Conservation (phyloP, 2,888 invertebrate species). For the Flabesymbios commensalis region DNA sequence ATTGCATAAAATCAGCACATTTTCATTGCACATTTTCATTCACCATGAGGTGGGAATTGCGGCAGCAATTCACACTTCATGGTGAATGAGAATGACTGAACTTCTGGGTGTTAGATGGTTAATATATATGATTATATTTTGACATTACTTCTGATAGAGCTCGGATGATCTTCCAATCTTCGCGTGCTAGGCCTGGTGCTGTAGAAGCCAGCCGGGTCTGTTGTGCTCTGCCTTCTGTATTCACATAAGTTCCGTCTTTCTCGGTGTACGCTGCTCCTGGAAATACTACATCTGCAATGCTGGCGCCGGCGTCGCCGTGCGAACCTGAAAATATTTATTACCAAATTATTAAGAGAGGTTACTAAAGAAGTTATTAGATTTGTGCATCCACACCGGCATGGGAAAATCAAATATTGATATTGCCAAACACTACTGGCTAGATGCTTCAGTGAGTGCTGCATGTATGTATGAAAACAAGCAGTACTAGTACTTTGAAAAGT, state of each 20-base stretch:
- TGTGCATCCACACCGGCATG: not conserved
- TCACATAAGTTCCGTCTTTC: slow-evolving; percentile 95
- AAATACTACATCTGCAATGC: slow-evolving; percentile 87
- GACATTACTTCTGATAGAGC: slow-evolving; percentile 93
- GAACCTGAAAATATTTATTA: slow-evolving; percentile 24
- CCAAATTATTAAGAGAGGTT: not conserved
- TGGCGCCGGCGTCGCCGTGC: slow-evolving; percentile 93
- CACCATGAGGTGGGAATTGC: too few relatives aligned
- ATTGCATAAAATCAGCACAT: too few relatives aligned
- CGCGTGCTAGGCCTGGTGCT: slow-evolving; percentile 89
- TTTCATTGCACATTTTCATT: too few relatives aligned
- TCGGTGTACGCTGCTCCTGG: slow-evolving; percentile 98
- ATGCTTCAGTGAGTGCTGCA: not conserved
- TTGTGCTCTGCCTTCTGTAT: slow-evolving; percentile 93
- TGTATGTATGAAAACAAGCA: not conserved
- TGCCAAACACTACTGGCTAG: too few relatives aligned
- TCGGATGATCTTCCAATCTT: slow-evolving; percentile 98
- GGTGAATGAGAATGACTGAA: too few relatives aligned
- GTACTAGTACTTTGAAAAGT: too few relatives aligned
- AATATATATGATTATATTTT: too few relatives aligned
- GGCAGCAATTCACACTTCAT: too few relatives aligned
- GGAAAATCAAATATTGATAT: too few relatives aligned
- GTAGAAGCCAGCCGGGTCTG: slow-evolving; percentile 84
- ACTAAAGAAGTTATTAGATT: not conserved
- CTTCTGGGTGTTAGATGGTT: too few relatives aligned